A percentile compares a stretch with the other conserved stretches of the same genome.
These are phyloP conservation scores for Melanerpes aurifrons DNA, from an alignment of 2,113 vertebrate species.

Conservation along the genomic window DNA sequence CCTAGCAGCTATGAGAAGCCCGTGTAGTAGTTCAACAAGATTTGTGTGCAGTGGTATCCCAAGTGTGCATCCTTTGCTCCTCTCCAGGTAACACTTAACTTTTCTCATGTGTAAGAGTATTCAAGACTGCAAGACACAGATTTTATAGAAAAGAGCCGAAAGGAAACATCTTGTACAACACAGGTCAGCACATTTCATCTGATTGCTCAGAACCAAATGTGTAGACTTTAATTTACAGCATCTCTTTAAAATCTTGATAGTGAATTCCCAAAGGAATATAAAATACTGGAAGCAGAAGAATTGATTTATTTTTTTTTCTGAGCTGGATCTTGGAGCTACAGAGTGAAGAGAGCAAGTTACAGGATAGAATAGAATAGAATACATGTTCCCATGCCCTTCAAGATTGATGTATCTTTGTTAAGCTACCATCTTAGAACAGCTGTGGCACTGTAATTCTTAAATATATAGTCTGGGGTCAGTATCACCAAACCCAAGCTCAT, in stretches of 20 bases:
- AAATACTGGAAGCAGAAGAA: background rate
- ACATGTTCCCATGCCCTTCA: background rate
- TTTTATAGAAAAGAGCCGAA: background rate
- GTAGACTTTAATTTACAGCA: background rate
- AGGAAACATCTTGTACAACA: background rate
- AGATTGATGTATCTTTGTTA: conserved; percentile 4
- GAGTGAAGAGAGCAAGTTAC: background rate
- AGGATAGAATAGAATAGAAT: no score
- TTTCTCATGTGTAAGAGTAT: background rate
- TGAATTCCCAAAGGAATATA: background rate
- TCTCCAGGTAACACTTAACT: background rate
- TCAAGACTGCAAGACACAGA: background rate
- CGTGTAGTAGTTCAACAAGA: background rate
- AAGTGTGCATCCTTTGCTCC: background rate
- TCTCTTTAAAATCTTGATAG: background rate
- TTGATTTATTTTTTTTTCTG: background rate
- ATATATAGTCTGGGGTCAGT: background rate
- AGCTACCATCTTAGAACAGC: background rate
- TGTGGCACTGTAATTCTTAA: conserved; percentile 13
- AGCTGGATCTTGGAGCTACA: background rate
- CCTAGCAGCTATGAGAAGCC: background rate
- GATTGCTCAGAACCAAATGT: background rate
- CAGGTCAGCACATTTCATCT: background rate
- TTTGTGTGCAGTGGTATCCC: background rate
- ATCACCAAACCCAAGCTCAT: background rate